A percentile compares a stretch with the other conserved stretches of the same genome.
Evolutionary conservation across 1,140 invertebrate genomes (phyloP).

Genomic region (Sinella curviseta): DNA sequence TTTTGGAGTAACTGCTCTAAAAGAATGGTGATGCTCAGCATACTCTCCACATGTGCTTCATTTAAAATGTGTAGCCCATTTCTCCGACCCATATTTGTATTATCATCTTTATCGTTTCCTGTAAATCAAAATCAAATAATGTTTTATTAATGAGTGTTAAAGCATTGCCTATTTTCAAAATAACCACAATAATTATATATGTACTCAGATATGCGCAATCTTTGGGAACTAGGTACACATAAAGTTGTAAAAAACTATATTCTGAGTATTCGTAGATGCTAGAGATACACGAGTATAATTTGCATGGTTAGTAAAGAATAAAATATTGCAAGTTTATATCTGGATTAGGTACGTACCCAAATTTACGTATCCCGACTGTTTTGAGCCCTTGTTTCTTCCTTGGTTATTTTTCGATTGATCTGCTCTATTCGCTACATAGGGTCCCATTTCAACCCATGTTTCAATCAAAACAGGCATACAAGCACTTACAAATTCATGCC

Average conservation of each 20-base stretch:
- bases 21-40: not conserved
- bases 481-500: constrained; percentile 30
- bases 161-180: not conserved
- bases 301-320: too few species aligned
- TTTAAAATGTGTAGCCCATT: not conserved
- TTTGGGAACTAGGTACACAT: too few species aligned
- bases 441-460: constrained; percentile 46
- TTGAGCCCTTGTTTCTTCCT: not conserved
- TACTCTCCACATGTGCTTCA: not conserved
- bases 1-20: not conserved
- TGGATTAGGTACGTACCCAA: too few species aligned
- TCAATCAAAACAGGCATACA: constrained; percentile 41
- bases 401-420: not conserved
- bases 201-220: not conserved
- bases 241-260: too few species aligned
- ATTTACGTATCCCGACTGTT: too few species aligned
- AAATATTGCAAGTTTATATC: too few species aligned
- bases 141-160: constrained; percentile 13
- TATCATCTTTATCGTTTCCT: constrained; percentile 15
- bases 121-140: constrained; percentile 13
- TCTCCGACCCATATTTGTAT: not conserved
- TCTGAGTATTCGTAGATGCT: too few species aligned
- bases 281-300: too few species aligned
- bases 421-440: not conserved
- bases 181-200: not conserved